phyloP scores from a whole-genome alignment of 2,113 vertebrate genomes.

The Hyaena hyaena region DNA sequence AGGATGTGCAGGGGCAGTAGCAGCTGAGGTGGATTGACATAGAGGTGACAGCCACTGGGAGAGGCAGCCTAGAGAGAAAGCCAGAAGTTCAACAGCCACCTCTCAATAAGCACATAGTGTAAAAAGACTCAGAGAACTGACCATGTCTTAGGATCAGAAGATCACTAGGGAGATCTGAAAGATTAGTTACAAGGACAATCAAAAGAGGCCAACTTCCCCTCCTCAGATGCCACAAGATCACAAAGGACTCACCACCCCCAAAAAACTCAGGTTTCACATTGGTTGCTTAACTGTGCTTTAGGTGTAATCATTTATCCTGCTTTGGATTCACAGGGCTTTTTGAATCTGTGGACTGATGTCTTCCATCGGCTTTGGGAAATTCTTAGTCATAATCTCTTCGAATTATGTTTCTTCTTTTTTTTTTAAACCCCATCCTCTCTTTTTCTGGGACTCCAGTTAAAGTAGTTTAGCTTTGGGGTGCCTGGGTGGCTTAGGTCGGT shows the following conservation, averaged over 20 bases:
- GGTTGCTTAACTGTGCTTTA: background rate
- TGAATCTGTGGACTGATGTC: background rate
- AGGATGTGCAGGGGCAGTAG: background rate
- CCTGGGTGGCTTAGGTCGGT: too few relatives aligned
- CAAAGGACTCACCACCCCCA: background rate
- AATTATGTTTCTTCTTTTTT: background rate
- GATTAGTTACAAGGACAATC: background rate
- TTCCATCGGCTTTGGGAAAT: background rate
- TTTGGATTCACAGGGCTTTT: background rate
- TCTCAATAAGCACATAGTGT: background rate
- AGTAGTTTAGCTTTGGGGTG: background rate
- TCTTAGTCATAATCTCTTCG: background rate
- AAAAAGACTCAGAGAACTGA: background rate
- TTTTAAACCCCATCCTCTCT: background rate
- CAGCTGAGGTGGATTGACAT: background rate
- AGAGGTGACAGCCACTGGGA: background rate
- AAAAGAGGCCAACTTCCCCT: background rate
- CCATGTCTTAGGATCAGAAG: background rate
- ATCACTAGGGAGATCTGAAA: background rate
- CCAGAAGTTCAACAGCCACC: background rate
- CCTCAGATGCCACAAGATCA: background rate
- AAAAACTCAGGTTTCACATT: background rate
- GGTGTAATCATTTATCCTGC: background rate
- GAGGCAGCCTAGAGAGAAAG: background rate
- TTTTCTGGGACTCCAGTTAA: background rate